Evolutionary conservation across 30 jellyfish, hydroid and myxozoan genomes (phyloP).

Genomic region (Cassiopea xamachana): DNA sequence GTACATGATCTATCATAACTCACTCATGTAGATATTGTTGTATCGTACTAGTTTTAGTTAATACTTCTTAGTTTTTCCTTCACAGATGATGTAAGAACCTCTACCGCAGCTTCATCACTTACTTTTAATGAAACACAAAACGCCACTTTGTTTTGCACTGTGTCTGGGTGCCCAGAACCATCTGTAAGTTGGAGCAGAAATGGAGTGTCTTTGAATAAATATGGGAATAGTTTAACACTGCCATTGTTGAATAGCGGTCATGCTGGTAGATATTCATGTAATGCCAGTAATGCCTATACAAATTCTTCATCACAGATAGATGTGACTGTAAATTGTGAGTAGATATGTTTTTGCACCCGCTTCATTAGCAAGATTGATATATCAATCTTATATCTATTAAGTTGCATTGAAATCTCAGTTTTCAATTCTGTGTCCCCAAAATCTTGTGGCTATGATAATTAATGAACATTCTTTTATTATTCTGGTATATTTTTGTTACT

Average conservation of each 20-base stretch:
- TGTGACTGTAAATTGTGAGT: background rate
- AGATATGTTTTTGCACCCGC: background rate
- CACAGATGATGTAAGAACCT: background rate
- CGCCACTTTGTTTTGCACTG: background rate
- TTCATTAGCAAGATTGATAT: background rate
- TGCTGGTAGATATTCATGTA: constrained; percentile 2
- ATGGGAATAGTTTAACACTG: background rate
- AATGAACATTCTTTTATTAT: no score
- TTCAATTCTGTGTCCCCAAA: no score
- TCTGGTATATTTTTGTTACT: no score
- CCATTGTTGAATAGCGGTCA: background rate
- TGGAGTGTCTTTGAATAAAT: background rate
- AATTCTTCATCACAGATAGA: background rate
- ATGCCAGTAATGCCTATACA: background rate
- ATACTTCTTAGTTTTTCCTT: background rate
- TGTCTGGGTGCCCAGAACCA: background rate
- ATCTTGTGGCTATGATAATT: no score
- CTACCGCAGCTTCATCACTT: background rate
- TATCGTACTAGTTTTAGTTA: no score
- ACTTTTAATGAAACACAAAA: background rate
- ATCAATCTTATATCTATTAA: no score
- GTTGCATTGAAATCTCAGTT: background rate
- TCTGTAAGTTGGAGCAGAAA: constrained; percentile 5
- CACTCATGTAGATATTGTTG: no score
- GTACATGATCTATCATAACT: no score